Conservation (phyloP, 2,113 vertebrate species). For the Hypanus sabinus region DNA sequence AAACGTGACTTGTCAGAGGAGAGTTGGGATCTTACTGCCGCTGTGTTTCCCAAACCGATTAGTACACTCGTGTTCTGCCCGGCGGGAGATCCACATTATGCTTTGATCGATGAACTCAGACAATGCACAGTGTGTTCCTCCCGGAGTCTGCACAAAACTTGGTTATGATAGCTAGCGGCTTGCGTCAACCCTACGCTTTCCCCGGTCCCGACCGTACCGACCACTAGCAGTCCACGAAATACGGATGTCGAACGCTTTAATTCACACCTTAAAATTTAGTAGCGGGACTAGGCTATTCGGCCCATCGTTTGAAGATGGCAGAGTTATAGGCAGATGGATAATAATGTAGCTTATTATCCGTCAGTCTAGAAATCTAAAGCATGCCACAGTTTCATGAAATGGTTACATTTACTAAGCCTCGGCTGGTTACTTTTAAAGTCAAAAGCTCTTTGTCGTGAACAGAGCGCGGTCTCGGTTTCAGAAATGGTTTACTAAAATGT, state of each 20-base stretch:
- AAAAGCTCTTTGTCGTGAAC: neutral
- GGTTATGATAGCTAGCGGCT: neutral
- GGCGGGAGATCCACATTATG: neutral
- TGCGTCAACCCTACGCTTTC: slow-evolving; percentile 14
- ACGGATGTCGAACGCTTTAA: neutral
- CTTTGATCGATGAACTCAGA: slow-evolving; percentile 5
- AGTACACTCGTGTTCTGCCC: neutral
- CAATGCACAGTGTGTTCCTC: neutral
- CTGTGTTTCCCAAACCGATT: neutral
- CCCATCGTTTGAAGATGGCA: too few relatives aligned
- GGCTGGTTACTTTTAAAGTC: neutral
- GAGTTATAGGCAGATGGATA: too few relatives aligned
- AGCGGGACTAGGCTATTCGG: too few relatives aligned
- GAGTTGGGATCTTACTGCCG: neutral
- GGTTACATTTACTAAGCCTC: neutral
- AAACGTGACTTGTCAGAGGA: neutral
- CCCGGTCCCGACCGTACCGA: neutral
- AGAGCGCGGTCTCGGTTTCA: neutral
- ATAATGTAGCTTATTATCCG: neutral
- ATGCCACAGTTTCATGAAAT: neutral
- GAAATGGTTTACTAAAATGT: neutral
- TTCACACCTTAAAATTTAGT: neutral
- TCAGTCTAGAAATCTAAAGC: slow-evolving; percentile 21
- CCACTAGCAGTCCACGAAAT: neutral
- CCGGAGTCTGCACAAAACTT: neutral